Percentiles rank a stretch among this genome's conserved stretches.
These are phyloP conservation scores for Drosophila eohydei DNA, from an alignment of 2,888 invertebrate species.

Conservation along the genomic window DNA sequence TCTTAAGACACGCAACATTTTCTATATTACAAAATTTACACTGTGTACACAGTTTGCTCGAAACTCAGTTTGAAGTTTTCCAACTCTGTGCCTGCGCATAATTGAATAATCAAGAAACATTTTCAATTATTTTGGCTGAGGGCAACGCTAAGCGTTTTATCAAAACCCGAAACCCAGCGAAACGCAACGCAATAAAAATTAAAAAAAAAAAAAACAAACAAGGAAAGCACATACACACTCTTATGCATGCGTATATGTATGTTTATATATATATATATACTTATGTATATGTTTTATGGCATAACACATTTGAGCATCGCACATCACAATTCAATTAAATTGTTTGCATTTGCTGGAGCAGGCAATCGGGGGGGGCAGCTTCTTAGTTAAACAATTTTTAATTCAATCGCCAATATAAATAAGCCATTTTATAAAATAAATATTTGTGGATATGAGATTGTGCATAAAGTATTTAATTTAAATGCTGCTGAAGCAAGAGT, in stretches of 20 bases:
- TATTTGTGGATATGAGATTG: neutral
- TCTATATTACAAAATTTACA: conserved; percentile 29
- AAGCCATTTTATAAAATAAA: conserved; percentile 5
- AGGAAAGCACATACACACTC: conserved; percentile 32
- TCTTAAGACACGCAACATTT: conserved; percentile 17
- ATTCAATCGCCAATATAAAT: conserved; percentile 10
- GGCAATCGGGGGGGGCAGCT: neutral
- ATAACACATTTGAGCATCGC: conserved; percentile 20
- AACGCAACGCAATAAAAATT: conserved; percentile 52
- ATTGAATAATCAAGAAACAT: conserved; percentile 66
- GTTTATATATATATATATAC: neutral
- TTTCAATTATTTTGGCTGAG: conserved; percentile 59
- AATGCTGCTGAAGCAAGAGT: neutral
- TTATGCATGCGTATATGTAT: conserved; percentile 18
- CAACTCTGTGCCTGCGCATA: conserved; percentile 51
- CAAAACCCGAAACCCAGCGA: conserved; percentile 34
- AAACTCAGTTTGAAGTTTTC: conserved; percentile 44
- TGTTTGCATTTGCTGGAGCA: conserved; percentile 24
- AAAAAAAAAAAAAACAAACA: conserved; percentile 17
- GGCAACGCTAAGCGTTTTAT: conserved; percentile 31
- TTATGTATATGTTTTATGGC: conserved; percentile 3
- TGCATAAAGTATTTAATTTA: neutral
- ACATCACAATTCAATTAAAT: conserved; percentile 60
- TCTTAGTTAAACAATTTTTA: conserved; percentile 19
- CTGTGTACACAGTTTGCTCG: conserved; percentile 18